These are phyloP conservation scores for Schlechtendalia chinensis DNA, from an alignment of 1,140 invertebrate genomes.

Conservation along the genomic window DNA sequence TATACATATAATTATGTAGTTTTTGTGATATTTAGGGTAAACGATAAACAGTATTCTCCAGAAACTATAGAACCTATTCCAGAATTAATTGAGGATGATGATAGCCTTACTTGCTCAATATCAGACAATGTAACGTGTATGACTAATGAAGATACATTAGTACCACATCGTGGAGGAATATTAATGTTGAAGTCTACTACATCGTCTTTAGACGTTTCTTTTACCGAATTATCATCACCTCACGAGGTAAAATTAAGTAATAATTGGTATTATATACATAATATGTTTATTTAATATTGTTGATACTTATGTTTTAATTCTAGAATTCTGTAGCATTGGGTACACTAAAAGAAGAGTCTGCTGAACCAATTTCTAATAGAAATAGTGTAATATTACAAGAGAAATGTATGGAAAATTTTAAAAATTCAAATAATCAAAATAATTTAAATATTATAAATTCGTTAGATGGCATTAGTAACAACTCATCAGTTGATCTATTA, in stretches of 20 bases:
- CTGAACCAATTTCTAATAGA: constrained; percentile 8
- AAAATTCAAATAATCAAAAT: constrained; percentile 28
- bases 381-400: constrained; percentile 27
- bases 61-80: constrained; percentile 40
- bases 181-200: constrained; percentile 52
- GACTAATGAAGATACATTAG: constrained; percentile 25
- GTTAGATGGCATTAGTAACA: neutral
- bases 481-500: constrained; percentile 27
- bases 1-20: neutral
- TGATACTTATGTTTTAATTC: constrained; percentile 1
- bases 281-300: neutral
- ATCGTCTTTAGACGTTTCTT: constrained; percentile 54
- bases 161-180: constrained; percentile 19
- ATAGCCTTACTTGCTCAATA: constrained; percentile 39
- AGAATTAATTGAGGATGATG: constrained; percentile 32
- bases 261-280: neutral
- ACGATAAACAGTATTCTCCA: constrained; percentile 28
- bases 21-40: constrained; percentile 1
- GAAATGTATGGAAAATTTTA: neutral
- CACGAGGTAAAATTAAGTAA: constrained; percentile 51
- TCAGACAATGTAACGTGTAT: constrained; percentile 43
- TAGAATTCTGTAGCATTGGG: constrained; percentile 24
- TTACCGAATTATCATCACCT: constrained; percentile 53
- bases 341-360: constrained; percentile 22
- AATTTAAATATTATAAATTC: neutral